phyloP scores from a whole-genome alignment of 2,797 vertebrate species.

The Coregonus sp. region DNA sequence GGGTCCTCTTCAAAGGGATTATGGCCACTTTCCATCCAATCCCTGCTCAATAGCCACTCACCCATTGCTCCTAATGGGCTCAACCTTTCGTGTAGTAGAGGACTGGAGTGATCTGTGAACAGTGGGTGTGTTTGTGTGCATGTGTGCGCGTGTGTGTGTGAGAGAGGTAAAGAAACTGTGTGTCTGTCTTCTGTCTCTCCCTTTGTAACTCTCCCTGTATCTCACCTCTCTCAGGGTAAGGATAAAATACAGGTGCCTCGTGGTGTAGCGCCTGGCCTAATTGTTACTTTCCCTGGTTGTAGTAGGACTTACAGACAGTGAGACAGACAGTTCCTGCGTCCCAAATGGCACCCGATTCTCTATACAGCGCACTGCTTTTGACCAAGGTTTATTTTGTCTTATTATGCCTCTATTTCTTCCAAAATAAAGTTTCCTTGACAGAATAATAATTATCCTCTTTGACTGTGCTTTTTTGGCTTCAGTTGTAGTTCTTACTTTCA shows the following conservation, averaged over 20 bases:
- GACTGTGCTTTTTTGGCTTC: too few relatives aligned
- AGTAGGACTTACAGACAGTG: constrained; percentile 19
- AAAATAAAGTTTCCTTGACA: too few relatives aligned
- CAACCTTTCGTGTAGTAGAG: not conserved
- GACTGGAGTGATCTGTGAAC: not conserved
- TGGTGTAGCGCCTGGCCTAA: constrained; percentile 21
- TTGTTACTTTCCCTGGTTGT: constrained; percentile 30
- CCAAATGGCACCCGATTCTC: too few relatives aligned
- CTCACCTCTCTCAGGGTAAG: constrained; percentile 13
- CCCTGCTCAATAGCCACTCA: not conserved
- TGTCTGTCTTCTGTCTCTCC: too few relatives aligned
- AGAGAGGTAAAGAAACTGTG: not conserved
- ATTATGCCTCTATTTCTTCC: too few relatives aligned
- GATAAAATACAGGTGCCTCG: constrained; percentile 16
- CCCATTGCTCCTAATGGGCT: not conserved
- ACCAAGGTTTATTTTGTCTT: too few relatives aligned
- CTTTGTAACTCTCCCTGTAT: too few relatives aligned
- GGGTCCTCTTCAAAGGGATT: not conserved
- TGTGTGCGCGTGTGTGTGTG: not conserved
- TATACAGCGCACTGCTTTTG: too few relatives aligned
- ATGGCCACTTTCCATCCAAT: not conserved
- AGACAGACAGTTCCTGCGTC: not conserved
- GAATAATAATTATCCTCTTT: too few relatives aligned
- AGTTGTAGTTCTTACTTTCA: too few relatives aligned
- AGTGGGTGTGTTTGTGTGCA: not conserved